Conservation (phyloP, 1,140 invertebrate genomes). For the Nasonia longicornis region DNA sequence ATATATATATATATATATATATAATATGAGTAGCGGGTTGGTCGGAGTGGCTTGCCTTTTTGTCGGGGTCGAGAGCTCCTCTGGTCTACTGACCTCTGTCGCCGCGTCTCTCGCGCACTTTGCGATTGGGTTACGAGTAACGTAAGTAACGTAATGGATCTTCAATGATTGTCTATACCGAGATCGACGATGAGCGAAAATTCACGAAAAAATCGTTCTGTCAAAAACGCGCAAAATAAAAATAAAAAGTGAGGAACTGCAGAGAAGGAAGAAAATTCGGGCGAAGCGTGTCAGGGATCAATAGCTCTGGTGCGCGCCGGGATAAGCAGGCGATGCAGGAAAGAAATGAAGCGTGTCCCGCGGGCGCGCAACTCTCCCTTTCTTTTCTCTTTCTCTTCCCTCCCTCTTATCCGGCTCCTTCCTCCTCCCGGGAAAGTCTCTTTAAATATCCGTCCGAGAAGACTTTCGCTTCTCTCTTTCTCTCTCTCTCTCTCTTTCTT, state of each 20-base stretch:
- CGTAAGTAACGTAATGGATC: too few relatives aligned
- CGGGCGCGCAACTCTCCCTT: conserved; percentile 31
- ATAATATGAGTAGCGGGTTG: conserved; percentile 42
- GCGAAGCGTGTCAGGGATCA: conserved; percentile 31
- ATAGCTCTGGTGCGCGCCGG: conserved; percentile 22
- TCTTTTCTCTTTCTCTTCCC: not conserved
- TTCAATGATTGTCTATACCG: too few relatives aligned
- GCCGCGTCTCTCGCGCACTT: conserved; percentile 20
- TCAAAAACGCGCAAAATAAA: not conserved
- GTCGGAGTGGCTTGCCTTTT: conserved; percentile 48
- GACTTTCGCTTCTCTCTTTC: not conserved
- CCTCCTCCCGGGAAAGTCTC: not conserved
- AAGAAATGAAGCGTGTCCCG: conserved; percentile 42
- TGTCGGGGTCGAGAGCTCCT: conserved; percentile 37
- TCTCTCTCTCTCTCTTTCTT: conserved; percentile 25
- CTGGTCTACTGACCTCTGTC: conserved; percentile 35
- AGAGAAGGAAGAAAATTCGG: conserved; percentile 18
- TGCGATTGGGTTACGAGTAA: not conserved
- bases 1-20: conserved; percentile 14
- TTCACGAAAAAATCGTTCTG: too few relatives aligned
- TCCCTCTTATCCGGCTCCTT: not conserved
- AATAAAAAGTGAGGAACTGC: not conserved
- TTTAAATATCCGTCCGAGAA: conserved; percentile 25
- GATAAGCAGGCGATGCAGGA: conserved; percentile 32
- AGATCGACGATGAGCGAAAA: too few relatives aligned